Conservation (phyloP, 2,888 invertebrate species). For the Myopa testacea region DNA sequence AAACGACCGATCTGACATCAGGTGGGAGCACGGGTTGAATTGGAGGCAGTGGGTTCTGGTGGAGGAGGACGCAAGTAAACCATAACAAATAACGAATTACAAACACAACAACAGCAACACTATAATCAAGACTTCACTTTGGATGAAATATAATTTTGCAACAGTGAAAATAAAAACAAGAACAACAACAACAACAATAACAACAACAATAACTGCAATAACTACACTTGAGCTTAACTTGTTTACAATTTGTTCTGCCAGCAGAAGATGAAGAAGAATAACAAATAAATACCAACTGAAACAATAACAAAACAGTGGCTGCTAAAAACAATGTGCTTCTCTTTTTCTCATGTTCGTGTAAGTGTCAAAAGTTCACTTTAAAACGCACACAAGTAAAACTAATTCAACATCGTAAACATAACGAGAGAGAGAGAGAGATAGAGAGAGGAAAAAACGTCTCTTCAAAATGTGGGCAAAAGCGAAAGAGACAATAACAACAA, state of each 20-base stretch:
- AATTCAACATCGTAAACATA: constrained; percentile 6
- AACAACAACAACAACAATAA: constrained; percentile 16
- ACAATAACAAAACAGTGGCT: not conserved
- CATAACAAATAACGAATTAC: not conserved
- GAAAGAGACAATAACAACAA: not conserved
- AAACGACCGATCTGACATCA: not conserved
- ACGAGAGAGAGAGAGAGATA: not conserved
- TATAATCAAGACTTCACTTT: constrained; percentile 19
- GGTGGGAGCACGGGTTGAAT: no score
- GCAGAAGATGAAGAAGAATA: constrained; percentile 10
- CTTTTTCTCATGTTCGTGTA: not conserved
- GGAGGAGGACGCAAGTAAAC: not conserved
- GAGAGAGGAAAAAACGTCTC: not conserved
- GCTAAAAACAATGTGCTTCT: not conserved
- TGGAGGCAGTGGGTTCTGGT: not conserved
- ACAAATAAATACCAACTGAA: not conserved
- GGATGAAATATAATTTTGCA: constrained; percentile 22
- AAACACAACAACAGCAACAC: constrained; percentile 13
- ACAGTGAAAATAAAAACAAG: not conserved
- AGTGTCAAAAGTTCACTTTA: constrained; percentile 28
- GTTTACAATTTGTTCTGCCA: constrained; percentile 26
- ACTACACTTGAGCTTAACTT: constrained; percentile 21
- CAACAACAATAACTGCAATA: not conserved
- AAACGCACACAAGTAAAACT: constrained; percentile 19
- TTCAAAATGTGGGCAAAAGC: constrained; percentile 3